Conservation (phyloP, 1,140 invertebrate genomes). For the Melipona quadrifasciata region DNA sequence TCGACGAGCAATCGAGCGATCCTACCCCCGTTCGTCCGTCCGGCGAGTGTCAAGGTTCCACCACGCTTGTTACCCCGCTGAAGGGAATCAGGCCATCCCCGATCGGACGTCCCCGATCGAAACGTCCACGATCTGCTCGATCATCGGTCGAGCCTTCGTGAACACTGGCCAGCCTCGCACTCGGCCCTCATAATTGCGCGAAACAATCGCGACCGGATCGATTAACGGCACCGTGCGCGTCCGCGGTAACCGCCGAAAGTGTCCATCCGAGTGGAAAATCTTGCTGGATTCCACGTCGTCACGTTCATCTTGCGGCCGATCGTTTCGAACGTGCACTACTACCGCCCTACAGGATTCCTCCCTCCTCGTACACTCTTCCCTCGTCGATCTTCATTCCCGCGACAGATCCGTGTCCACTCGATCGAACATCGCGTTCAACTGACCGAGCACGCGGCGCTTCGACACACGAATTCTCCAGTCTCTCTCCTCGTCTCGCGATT, state of each 20-base stretch:
- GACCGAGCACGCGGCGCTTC: not conserved
- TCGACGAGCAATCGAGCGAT: not conserved
- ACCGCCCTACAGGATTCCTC: not conserved
- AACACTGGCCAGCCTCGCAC: constrained; percentile 26
- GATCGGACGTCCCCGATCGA: constrained; percentile 33
- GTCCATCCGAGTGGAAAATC: not conserved
- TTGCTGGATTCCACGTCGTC: not conserved
- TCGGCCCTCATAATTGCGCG: not conserved
- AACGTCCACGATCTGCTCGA: constrained; percentile 36
- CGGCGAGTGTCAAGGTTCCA: constrained; percentile 14
- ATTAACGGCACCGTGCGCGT: constrained; percentile 6
- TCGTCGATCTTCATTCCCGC: not conserved
- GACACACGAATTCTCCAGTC: constrained; percentile 3
- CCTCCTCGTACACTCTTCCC: not conserved
- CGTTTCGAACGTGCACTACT: not conserved
- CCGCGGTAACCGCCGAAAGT: not conserved
- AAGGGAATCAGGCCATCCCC: constrained; percentile 54
- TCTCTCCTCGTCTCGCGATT: not conserved
- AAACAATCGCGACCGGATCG: constrained; percentile 12
- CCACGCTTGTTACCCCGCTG: not conserved
- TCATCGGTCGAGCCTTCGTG: constrained; percentile 27
- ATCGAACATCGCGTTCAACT: not conserved
- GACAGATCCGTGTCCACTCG: not conserved
- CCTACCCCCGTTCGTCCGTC: constrained; percentile 6
- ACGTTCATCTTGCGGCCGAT: not conserved